A percentile compares a stretch with the other conserved stretches of the same genome.
Evolutionary conservation across 2,113 vertebrate genomes (phyloP).

Genomic region (Tetrax tetrax): DNA sequence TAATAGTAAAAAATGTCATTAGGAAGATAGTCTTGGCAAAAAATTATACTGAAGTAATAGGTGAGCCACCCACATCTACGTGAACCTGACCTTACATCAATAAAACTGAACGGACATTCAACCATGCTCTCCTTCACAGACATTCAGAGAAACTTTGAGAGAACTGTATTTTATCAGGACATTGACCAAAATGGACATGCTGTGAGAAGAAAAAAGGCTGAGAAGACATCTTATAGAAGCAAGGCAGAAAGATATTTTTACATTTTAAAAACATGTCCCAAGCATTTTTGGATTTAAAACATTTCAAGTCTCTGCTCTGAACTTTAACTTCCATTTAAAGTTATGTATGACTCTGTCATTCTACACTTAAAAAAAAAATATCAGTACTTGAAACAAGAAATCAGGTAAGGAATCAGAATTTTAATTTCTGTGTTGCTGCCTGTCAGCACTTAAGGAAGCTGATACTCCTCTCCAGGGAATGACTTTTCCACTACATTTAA

Average conservation of each 20-base stretch:
- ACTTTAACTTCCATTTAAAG: not conserved
- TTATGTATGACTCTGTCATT: not conserved
- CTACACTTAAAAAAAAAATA: not conserved
- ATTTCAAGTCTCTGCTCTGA: not conserved
- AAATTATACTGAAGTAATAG: rapidly evolving
- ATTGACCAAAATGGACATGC: not conserved
- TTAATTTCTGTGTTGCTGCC: not conserved
- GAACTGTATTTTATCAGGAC: not conserved
- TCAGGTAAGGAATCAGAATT: not conserved
- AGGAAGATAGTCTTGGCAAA: not conserved
- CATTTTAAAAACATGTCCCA: not conserved
- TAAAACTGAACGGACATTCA: not conserved
- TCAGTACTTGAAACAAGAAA: not conserved
- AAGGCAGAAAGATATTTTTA: not conserved
- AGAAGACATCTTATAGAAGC: not conserved
- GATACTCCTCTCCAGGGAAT: not conserved
- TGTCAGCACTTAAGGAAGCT: not conserved
- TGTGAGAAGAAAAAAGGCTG: not conserved
- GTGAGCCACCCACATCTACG: not conserved
- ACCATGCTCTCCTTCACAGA: not conserved
- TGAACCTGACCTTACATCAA: not conserved
- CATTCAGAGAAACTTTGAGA: not conserved
- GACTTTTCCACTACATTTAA: not conserved
- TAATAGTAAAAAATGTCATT: not conserved
- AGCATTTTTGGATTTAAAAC: not conserved